Conservation (phyloP, 2,888 invertebrate species). For the Patella pellucida region DNA sequence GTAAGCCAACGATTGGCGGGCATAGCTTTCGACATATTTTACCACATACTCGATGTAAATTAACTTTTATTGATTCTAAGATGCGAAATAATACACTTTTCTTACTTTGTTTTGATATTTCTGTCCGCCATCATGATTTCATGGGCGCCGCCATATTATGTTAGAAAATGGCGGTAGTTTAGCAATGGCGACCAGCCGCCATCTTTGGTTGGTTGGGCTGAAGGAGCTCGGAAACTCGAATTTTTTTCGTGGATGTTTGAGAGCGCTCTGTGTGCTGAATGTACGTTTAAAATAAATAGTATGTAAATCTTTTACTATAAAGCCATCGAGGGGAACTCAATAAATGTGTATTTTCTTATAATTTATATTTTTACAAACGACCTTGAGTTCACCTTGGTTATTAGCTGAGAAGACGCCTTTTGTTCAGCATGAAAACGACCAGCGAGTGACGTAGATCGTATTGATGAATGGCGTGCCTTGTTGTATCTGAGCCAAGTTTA, state of each 20-base stretch:
- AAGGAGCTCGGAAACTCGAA: conserved; percentile 14
- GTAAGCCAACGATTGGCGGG: conserved; percentile 7
- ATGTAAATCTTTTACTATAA: not conserved
- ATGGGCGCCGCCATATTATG: conserved; percentile 78
- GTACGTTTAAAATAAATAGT: too few relatives aligned
- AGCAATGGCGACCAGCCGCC: conserved; percentile 73
- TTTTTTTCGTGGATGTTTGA: too few relatives aligned
- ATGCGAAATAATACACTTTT: conserved; percentile 21
- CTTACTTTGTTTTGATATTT: conserved; percentile 66
- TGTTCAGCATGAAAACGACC: not conserved
- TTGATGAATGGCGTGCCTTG: conserved; percentile 3
- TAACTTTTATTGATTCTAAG: too few relatives aligned
- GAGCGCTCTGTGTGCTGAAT: too few relatives aligned
- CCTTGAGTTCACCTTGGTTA: conserved; percentile 9
- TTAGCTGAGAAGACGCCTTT: not conserved
- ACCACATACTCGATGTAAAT: not conserved
- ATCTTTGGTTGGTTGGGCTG: conserved; percentile 53
- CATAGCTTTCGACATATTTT: not conserved
- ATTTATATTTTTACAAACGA: not conserved
- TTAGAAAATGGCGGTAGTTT: conserved; percentile 75
- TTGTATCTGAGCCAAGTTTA: conserved; percentile 8
- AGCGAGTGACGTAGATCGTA: conserved; percentile 7
- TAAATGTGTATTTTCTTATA: too few relatives aligned
- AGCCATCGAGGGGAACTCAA: not conserved
- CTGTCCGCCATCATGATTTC: conserved; percentile 74